Conservation (phyloP, 2,888 invertebrate genomes). For the Melitaea athalia region DNA sequence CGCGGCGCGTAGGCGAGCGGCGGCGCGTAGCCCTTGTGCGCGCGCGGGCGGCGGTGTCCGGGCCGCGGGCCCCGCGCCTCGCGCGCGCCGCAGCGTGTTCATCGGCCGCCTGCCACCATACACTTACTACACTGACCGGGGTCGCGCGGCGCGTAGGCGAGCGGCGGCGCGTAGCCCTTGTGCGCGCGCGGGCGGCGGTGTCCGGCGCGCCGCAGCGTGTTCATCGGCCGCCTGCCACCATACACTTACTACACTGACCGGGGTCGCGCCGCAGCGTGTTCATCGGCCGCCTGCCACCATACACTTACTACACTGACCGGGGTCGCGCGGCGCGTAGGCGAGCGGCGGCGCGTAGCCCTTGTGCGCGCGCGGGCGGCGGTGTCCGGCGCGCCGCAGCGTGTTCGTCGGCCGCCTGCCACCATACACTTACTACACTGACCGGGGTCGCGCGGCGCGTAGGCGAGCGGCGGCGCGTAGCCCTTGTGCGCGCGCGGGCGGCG, state of each 20-base stretch:
- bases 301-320: too few relatives aligned
- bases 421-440: constrained; percentile 48
- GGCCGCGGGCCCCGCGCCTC: constrained; percentile 53
- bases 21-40: constrained; percentile 70
- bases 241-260: constrained; percentile 53
- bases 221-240: constrained; percentile 45
- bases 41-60: constrained; percentile 58
- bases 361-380: constrained; percentile 61
- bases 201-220: constrained; percentile 56
- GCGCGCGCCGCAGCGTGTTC: constrained; percentile 33
- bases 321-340: constrained; percentile 56
- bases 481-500: constrained; percentile 61
- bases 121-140: too few relatives aligned
- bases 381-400: constrained; percentile 86
- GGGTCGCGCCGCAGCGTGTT: constrained; percentile 93
- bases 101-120: too few relatives aligned
- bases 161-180: constrained; percentile 70
- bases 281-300: too few relatives aligned
- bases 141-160: constrained; percentile 45
- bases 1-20: constrained; percentile 57
- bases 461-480: constrained; percentile 66
- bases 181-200: constrained; percentile 49
- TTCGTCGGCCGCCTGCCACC: constrained; percentile 89
- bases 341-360: constrained; percentile 70
- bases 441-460: constrained; percentile 58